A percentile compares a stretch with the other conserved stretches of the same genome.
These are phyloP conservation scores for Apodemia hepburni DNA, from an alignment of 2,888 invertebrate species.

Conservation along the genomic window DNA sequence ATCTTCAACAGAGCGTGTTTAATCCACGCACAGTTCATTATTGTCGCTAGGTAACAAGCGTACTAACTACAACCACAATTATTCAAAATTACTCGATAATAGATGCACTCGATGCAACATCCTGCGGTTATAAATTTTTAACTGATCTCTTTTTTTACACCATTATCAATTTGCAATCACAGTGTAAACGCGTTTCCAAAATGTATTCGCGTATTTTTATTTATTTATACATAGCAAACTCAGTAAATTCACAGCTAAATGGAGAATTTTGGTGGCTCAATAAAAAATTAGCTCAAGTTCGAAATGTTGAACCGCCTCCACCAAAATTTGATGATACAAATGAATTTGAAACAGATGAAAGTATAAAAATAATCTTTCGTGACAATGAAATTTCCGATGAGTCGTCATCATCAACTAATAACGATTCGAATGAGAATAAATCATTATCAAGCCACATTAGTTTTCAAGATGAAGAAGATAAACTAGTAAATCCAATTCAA, in stretches of 20 bases:
- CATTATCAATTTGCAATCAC: slow-evolving; percentile 36
- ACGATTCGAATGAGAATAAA: not conserved
- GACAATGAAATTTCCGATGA: slow-evolving; percentile 35
- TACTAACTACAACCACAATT: slow-evolving; percentile 42
- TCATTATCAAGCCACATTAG: not conserved
- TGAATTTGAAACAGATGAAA: slow-evolving; percentile 60
- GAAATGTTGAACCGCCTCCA: slow-evolving; percentile 40
- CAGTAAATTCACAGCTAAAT: slow-evolving; percentile 49
- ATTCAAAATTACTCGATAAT: slow-evolving; percentile 50
- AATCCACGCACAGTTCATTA: slow-evolving; percentile 37
- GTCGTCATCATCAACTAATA: not conserved
- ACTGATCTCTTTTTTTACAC: slow-evolving; percentile 31
- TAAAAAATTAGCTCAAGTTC: slow-evolving; percentile 46
- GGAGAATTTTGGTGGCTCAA: slow-evolving; percentile 72
- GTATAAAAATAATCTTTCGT: slow-evolving; percentile 52
- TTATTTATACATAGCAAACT: slow-evolving; percentile 39
- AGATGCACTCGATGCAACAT: slow-evolving; percentile 53
- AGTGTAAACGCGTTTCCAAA: slow-evolving; percentile 32
- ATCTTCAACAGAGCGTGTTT: slow-evolving; percentile 44
- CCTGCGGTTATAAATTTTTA: slow-evolving; percentile 49
- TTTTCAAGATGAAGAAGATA: slow-evolving; percentile 21
- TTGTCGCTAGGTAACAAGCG: slow-evolving; percentile 51
- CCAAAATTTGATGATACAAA: slow-evolving; percentile 53
- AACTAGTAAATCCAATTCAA: slow-evolving; percentile 20
- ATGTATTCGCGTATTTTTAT: slow-evolving; percentile 44